These are phyloP conservation scores for Cheumatopsyche charites DNA, from an alignment of 1,140 invertebrate genomes.

Conservation along the genomic window DNA sequence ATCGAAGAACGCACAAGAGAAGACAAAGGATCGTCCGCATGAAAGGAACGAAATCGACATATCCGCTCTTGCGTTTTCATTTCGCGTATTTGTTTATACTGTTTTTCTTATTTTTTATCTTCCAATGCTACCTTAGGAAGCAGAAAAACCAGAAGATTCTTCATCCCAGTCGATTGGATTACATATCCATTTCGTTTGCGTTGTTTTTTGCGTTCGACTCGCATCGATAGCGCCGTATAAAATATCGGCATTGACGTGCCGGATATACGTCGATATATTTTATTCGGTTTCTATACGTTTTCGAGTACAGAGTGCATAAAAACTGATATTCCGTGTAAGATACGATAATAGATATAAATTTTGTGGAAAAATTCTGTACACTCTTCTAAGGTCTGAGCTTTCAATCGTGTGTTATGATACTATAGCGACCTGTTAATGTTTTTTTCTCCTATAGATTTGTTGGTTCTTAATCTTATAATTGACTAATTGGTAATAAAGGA, in stretches of 20 bases:
- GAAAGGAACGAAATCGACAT: slow-evolving; percentile 19
- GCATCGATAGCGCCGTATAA: neutral
- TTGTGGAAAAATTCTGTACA: no score
- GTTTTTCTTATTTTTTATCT: neutral
- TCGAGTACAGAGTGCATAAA: no score
- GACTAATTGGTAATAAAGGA: no score
- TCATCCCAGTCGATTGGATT: slow-evolving; percentile 18
- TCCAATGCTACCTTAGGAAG: neutral
- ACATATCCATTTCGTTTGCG: slow-evolving; percentile 18
- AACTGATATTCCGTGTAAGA: no score
- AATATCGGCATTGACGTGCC: neutral
- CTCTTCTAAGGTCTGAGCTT: no score
- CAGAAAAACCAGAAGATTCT: slow-evolving; percentile 7
- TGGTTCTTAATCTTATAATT: no score
- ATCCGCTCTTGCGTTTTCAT: neutral
- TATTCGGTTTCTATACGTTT: no score
- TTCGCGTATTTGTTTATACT: no score
- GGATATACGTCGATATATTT: neutral
- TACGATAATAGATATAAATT: no score
- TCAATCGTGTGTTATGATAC: no score
- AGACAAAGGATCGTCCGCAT: slow-evolving; percentile 16
- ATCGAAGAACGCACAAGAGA: neutral
- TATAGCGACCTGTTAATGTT: no score
- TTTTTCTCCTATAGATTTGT: no score
- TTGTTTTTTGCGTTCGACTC: neutral